phyloP scores from a whole-genome alignment of 2,888 invertebrate species.

The Pachydiplax longipennis region DNA sequence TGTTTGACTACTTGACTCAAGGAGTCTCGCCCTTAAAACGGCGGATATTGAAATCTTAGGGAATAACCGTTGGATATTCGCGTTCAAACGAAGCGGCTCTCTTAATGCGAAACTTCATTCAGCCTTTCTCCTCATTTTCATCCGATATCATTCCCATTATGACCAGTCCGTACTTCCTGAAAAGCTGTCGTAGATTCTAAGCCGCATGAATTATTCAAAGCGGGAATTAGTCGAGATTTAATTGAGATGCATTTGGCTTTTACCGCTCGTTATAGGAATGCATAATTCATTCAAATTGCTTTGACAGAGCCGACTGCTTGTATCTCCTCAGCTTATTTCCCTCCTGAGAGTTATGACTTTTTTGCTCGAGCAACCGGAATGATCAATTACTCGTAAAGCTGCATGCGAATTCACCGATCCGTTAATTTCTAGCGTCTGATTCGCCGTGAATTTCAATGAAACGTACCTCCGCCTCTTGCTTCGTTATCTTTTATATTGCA shows the following conservation, averaged over 20 bases:
- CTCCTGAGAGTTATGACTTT: not conserved
- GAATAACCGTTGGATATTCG: not conserved
- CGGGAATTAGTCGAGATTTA: not conserved
- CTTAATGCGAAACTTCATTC: not conserved
- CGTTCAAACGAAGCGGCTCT: not conserved
- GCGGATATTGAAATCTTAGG: not conserved
- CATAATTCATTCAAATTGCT: not conserved
- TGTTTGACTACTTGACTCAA: not conserved
- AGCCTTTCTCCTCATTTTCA: not conserved
- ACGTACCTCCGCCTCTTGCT: too few relatives aligned
- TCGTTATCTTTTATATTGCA: too few relatives aligned
- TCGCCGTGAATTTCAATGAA: too few relatives aligned
- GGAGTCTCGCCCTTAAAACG: not conserved
- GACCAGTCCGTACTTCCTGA: not conserved
- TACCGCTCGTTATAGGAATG: not conserved
- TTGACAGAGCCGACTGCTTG: not conserved
- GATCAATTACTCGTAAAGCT: too few relatives aligned
- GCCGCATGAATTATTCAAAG: not conserved
- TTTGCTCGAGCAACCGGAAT: not conserved
- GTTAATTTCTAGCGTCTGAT: too few relatives aligned
- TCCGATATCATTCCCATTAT: not conserved
- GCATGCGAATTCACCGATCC: too few relatives aligned
- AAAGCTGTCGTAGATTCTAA: not conserved
- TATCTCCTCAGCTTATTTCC: not conserved
- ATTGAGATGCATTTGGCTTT: not conserved